Evolutionary conservation across 2,888 invertebrate genomes (phyloP).

Genomic region (Microctonus hyperodae): DNA sequence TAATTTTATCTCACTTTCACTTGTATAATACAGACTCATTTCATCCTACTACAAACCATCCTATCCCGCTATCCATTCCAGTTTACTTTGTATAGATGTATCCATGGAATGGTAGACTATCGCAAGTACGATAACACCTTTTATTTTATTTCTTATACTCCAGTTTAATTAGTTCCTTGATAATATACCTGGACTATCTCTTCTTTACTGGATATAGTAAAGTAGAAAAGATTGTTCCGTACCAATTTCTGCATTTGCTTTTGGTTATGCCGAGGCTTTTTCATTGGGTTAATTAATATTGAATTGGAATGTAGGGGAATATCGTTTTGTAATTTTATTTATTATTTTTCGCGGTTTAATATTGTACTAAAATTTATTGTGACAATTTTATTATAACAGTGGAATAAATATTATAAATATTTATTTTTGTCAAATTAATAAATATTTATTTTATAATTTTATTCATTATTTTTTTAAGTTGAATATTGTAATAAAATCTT

Average conservation of each 20-base stretch:
- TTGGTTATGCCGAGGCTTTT: neutral
- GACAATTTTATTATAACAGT: too few relatives aligned
- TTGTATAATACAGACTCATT: constrained; percentile 25
- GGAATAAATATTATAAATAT: too few relatives aligned
- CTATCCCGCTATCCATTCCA: constrained; percentile 1
- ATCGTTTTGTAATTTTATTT: constrained; percentile 15
- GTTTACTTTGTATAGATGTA: neutral
- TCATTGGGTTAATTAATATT: neutral
- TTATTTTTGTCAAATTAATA: too few relatives aligned
- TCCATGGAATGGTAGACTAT: constrained; percentile 40
- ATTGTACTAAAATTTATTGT: too few relatives aligned
- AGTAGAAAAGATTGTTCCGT: constrained; percentile 30
- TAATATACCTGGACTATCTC: constrained; percentile 55
- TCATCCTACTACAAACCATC: constrained; percentile 15
- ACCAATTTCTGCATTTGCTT: constrained; percentile 8
- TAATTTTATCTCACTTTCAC: constrained; percentile 15
- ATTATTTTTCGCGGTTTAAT: too few relatives aligned
- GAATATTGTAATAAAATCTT: too few relatives aligned
- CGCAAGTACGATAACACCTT: constrained; percentile 53
- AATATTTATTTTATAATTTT: too few relatives aligned
- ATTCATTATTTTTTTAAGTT: too few relatives aligned
- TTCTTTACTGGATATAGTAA: constrained; percentile 39
- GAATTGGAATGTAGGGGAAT: neutral
- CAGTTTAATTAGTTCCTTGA: constrained; percentile 60
- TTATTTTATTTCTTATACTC: constrained; percentile 59